Evolutionary conservation across 2,888 invertebrate genomes (phyloP).

Genomic region (Amphimallon solstitiale): DNA sequence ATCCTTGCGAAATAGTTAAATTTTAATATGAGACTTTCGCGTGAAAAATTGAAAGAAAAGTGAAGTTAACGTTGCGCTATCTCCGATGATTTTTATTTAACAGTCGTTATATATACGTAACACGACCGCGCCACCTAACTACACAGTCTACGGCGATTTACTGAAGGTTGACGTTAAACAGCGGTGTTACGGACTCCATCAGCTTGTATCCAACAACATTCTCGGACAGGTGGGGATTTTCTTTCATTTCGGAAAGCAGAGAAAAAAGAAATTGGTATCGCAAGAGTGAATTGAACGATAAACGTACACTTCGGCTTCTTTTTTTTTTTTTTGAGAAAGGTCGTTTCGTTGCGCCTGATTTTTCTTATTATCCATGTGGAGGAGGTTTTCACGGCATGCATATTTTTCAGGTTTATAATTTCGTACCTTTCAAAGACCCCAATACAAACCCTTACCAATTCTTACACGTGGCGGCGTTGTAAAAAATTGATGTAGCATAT

Average conservation of each 20-base stretch:
- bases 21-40: too few species aligned
- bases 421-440: too few species aligned
- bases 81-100: neutral
- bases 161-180: conserved; percentile 4
- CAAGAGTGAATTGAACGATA: neutral
- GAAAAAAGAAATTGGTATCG: conserved; percentile 8
- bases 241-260: conserved; percentile 15
- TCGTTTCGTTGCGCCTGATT: too few species aligned
- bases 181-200: neutral
- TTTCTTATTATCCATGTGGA: too few species aligned
- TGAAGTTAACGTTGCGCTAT: neutral
- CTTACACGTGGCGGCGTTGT: too few species aligned
- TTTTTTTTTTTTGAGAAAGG: neutral
- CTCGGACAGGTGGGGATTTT: conserved; percentile 29
- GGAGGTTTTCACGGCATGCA: too few species aligned
- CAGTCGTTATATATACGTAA: neutral
- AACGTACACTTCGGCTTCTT: neutral
- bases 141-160: conserved; percentile 34
- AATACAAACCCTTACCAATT: too few species aligned
- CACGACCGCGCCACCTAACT: conserved; percentile 29
- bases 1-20: too few species aligned
- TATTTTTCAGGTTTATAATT: too few species aligned
- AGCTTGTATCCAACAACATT: conserved; percentile 2
- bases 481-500: too few species aligned
- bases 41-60: too few species aligned